phyloP scores from a whole-genome alignment of 1,140 invertebrate genomes.

The Drosophila suzukii region DNA sequence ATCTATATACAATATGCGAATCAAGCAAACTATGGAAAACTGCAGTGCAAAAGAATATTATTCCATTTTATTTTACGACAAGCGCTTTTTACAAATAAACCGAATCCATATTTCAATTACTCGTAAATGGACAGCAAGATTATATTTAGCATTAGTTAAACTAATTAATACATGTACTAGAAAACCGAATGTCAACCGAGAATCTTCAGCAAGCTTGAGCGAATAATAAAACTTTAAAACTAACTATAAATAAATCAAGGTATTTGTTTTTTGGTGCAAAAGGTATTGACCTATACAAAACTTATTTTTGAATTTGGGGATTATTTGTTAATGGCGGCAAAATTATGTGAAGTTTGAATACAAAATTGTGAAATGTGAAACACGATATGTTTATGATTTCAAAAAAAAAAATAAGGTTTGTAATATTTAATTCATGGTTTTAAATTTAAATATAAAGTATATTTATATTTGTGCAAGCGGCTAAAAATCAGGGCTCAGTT shows the following conservation, averaged over 20 bases:
- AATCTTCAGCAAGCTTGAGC: constrained; percentile 71
- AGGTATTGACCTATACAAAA: neutral
- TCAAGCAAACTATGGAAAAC: constrained; percentile 64
- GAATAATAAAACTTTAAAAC: constrained; percentile 68
- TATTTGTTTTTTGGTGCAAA: neutral
- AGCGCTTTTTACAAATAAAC: constrained; percentile 74
- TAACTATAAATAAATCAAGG: constrained; percentile 22
- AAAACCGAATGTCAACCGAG: constrained; percentile 70
- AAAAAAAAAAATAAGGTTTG: too few species aligned
- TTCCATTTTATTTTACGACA: constrained; percentile 79
- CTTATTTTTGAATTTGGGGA: neutral
- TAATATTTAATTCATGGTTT: too few species aligned
- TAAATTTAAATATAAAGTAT: too few species aligned
- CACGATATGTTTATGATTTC: too few species aligned
- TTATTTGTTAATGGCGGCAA: neutral
- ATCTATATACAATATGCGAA: constrained; percentile 49
- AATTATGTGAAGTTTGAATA: too few species aligned
- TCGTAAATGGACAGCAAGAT: constrained; percentile 56
- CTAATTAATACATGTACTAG: constrained; percentile 65
- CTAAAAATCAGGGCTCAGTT: neutral
- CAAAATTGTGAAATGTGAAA: neutral
- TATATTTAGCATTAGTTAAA: constrained; percentile 77
- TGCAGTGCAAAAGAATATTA: constrained; percentile 70
- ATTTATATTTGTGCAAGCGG: neutral
- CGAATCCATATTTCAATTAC: constrained; percentile 49